Evolutionary conservation across 2,113 vertebrate genomes (phyloP).

Genomic region (Prunella himalayana): DNA sequence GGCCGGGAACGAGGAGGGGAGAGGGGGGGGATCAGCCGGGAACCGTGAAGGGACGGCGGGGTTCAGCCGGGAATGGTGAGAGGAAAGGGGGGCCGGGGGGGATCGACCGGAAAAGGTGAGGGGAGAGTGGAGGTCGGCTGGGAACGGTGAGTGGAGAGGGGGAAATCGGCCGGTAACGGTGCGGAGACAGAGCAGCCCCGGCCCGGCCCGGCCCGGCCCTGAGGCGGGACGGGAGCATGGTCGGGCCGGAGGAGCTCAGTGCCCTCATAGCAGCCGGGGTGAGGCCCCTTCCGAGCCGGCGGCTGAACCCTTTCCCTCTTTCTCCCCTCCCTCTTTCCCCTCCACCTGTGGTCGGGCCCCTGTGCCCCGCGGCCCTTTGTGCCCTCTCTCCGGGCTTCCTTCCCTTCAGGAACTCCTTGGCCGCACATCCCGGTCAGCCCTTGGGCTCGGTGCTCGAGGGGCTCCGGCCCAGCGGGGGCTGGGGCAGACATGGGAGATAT

Average conservation of each 20-base stretch:
- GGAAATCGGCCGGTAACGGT: no score
- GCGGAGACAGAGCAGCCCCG: not conserved
- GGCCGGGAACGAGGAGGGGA: not conserved
- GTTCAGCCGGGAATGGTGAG: no score
- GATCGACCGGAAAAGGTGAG: not conserved
- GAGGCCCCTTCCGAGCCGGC: no score
- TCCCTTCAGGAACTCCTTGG: no score
- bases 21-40: accelerated
- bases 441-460: accelerated
- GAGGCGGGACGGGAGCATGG: not conserved
- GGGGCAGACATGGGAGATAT: accelerated
- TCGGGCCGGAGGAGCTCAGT: accelerated
- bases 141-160: not conserved
- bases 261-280: not conserved
- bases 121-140: accelerated
- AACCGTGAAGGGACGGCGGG: not conserved
- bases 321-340: not conserved
- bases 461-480: not conserved
- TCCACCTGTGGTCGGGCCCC: not conserved
- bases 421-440: accelerated
- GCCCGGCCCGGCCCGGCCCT: not conserved
- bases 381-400: not conserved
- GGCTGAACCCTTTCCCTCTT: not conserved
- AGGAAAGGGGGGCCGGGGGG: not conserved
- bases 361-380: not conserved